Evolutionary conservation across 2,888 invertebrate species (phyloP).

Genomic region (Chrysolina americana): DNA sequence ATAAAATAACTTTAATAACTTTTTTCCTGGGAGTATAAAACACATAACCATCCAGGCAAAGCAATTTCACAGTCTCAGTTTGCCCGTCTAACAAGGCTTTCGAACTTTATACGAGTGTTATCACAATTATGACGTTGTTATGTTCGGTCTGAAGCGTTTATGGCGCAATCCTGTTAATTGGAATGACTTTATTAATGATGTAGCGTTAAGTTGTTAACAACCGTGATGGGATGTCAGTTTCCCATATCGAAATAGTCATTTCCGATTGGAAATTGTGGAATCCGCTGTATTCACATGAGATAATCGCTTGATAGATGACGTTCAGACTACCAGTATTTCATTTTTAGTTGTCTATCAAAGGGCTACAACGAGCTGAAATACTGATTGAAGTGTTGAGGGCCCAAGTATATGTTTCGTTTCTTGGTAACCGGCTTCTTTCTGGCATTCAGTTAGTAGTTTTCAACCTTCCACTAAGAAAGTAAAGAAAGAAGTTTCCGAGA

Average conservation of each 20-base stretch:
- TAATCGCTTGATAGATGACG: neutral
- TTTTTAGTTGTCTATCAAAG: no score
- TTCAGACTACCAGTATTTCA: neutral
- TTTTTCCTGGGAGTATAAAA: neutral
- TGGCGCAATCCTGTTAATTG: constrained; percentile 17
- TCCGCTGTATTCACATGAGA: neutral
- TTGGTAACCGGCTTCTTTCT: no score
- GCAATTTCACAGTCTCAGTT: neutral
- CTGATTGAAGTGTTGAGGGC: no score
- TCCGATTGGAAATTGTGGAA: constrained; percentile 10
- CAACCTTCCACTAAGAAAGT: no score
- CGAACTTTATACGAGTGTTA: constrained; percentile 7
- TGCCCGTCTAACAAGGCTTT: neutral
- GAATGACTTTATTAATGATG: constrained; percentile 25
- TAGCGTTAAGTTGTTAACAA: constrained; percentile 25
- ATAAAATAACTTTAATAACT: neutral
- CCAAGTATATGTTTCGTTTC: no score
- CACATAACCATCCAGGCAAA: neutral
- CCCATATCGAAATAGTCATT: neutral
- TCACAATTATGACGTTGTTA: constrained; percentile 3
- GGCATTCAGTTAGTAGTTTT: no score
- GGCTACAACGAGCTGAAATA: no score
- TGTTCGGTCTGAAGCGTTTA: constrained; percentile 20
- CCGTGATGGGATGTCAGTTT: constrained; percentile 10
- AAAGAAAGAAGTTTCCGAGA: no score